phyloP scores from a whole-genome alignment of 2,888 invertebrate genomes.

The Macrostomum cliftonense region DNA sequence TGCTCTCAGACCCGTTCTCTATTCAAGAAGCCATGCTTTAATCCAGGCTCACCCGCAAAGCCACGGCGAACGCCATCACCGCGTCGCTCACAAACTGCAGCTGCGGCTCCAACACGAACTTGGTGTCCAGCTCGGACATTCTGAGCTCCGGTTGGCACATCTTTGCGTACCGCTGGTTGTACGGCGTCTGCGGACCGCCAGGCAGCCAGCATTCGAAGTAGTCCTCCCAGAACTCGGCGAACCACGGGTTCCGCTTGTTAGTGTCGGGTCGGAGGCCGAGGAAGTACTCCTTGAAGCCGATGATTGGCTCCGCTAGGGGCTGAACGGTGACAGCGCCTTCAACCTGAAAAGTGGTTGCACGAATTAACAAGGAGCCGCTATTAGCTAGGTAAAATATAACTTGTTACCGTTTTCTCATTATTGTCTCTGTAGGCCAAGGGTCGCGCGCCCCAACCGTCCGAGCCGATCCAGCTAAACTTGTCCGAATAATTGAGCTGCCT shows the following conservation, averaged over 20 bases:
- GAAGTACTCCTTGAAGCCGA: slow-evolving; percentile 33
- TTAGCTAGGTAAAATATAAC: too few relatives aligned
- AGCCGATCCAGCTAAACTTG: slow-evolving; percentile 81
- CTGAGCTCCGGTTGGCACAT: slow-evolving; percentile 51
- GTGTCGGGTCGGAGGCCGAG: slow-evolving; percentile 22
- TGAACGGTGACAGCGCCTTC: slow-evolving; percentile 85
- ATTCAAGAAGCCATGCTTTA: too few relatives aligned
- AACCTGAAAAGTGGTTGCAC: slow-evolving; percentile 45
- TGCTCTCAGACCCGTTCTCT: too few relatives aligned
- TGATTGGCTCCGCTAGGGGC: slow-evolving; percentile 71
- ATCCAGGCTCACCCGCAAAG: slow-evolving; percentile 43
- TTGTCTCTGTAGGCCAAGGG: slow-evolving; percentile 21
- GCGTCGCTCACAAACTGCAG: slow-evolving; percentile 89
- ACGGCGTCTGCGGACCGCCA: slow-evolving; percentile 20
- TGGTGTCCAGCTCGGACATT: slow-evolving; percentile 48
- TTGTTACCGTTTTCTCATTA: slow-evolving; percentile 1
- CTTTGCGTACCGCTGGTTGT: slow-evolving; percentile 23
- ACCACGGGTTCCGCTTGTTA: slow-evolving; percentile 32
- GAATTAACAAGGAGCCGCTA: too few relatives aligned
- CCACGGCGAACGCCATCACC: slow-evolving; percentile 78
- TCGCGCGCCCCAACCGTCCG: slow-evolving; percentile 83
- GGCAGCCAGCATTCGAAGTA: not conserved
- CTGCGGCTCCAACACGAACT: slow-evolving; percentile 53
- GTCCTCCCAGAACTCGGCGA: slow-evolving; percentile 25
- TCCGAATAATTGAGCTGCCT: slow-evolving; percentile 66